Percentiles rank a stretch among this genome's conserved stretches.
Evolutionary conservation across 2,113 vertebrate species (phyloP).

Genomic region (Bubalus kerabau): DNA sequence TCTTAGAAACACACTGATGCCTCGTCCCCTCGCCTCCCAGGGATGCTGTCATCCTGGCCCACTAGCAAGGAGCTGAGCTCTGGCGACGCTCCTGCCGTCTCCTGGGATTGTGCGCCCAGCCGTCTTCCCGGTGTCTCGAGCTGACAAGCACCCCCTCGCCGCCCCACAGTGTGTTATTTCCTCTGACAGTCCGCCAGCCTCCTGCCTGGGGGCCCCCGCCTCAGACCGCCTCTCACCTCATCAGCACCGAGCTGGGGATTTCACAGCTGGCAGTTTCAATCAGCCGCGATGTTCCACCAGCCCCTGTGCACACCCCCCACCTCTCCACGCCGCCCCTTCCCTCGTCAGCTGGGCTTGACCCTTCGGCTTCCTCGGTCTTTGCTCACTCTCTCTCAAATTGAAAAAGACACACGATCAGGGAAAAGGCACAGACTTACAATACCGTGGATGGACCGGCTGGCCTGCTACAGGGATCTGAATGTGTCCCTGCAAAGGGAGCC

Average conservation of each 20-base stretch:
- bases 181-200: conserved; percentile 61
- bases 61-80: neutral
- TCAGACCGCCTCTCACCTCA: conserved; percentile 57
- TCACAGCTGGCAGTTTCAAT: conserved; percentile 72
- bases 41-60: fast-evolving
- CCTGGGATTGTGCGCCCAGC: fast-evolving
- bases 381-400: neutral
- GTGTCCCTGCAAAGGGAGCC: neutral
- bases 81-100: fast-evolving
- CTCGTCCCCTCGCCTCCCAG: fast-evolving
- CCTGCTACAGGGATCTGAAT: too few species aligned
- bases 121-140: neutral
- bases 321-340: fast-evolving
- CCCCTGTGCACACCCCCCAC: neutral
- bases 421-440: fast-evolving
- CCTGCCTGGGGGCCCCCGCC: conserved; percentile 17
- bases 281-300: neutral
- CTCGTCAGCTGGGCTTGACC: neutral
- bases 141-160: neutral
- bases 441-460: fast-evolving
- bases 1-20: neutral
- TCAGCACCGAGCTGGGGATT: conserved; percentile 50
- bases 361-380: neutral
- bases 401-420: neutral
- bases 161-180: conserved; percentile 40